Percentiles rank a stretch among this genome's conserved stretches.
These are phyloP conservation scores for Neoniphon sammara DNA, from an alignment of 2,797 vertebrate species.

Conservation along the genomic window DNA sequence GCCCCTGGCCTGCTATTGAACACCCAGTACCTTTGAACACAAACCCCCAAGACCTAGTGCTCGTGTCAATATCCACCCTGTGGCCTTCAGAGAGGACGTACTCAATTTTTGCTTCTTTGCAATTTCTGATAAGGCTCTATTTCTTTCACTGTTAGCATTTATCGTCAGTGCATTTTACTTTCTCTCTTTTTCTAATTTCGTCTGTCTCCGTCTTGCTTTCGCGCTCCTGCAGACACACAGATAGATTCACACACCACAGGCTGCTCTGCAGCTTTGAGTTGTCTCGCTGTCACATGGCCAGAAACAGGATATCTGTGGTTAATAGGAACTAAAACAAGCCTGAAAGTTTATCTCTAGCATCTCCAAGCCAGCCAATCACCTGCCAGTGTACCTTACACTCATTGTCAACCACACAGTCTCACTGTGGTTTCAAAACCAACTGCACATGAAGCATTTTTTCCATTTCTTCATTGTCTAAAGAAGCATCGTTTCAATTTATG, in stretches of 20 bases:
- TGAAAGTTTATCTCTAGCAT: slow-evolving; percentile 79
- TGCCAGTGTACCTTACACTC: slow-evolving; percentile 80
- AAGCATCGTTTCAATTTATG: slow-evolving; percentile 29
- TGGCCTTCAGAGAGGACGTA: not conserved
- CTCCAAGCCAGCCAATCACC: slow-evolving; percentile 86
- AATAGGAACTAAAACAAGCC: slow-evolving; percentile 81
- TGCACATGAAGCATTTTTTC: slow-evolving; percentile 69
- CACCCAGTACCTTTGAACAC: slow-evolving; percentile 57
- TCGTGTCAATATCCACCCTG: slow-evolving; percentile 18
- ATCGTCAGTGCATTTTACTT: slow-evolving; percentile 15
- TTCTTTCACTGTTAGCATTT: not conserved
- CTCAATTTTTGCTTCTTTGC: not conserved
- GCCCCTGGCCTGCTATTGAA: slow-evolving; percentile 40
- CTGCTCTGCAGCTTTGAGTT: slow-evolving; percentile 51
- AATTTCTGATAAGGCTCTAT: not conserved
- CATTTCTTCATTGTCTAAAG: slow-evolving; percentile 42
- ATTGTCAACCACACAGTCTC: slow-evolving; percentile 79
- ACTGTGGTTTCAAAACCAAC: slow-evolving; percentile 79
- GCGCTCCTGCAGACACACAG: slow-evolving; percentile 25
- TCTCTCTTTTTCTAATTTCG: not conserved
- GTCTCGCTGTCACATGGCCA: slow-evolving; percentile 74
- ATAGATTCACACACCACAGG: slow-evolving; percentile 33
- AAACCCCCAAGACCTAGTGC: slow-evolving; percentile 46
- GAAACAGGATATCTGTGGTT: slow-evolving; percentile 87
- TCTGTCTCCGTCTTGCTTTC: slow-evolving; percentile 6